Base-by-base conservation (phyloP, 2,113 vertebrate genomes). In the Alosa alosa region DNA sequence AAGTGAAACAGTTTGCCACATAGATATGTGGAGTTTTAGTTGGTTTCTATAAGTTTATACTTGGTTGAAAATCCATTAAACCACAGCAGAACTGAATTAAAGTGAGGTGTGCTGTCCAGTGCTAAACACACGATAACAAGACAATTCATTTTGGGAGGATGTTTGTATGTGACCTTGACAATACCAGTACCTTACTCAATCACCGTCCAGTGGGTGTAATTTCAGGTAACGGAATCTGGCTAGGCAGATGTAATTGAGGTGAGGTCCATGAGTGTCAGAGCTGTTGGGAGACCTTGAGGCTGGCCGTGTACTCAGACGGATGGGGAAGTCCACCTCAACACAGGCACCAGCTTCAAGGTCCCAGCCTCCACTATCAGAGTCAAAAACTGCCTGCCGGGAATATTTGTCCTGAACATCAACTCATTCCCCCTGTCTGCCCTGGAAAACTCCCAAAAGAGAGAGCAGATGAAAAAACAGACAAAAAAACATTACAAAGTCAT, bases 321-420 rank as follows among this genome's bases (percentile, higher is more conserved):
- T 78, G 72, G 31, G 72, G 72, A 78, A 78, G 36, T 78, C 31
- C 25, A 78, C 72, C 72, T 78, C 72, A 78, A 78, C 72, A 78
- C 72, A 39, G 72, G 72, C 31, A 39, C 64, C 31, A 78, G 72
- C 72, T 10, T 78, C 72, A 78, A 78, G 72, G 72, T 78, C 72
- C 31, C 72, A 39, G 72, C 36, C 72, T 78, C 31, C 72, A 78
- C 25, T 36, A 78, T 36, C 72, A 78, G 72, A 39, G 72, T 31
- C 36, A 39, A 60, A 6, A 78, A 36, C 10, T 3, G 31, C 72
- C 72, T 11, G 11, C 25, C 1, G 72, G 72, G 72, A 78, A 39
- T 78, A 39, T 41, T 78, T 78, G 72, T 78, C 72, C 72, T 78
- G 72, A 11, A 78, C 72, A 36, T 78, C 72, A 78, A 39, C 72